Conservation (phyloP, 2,797 vertebrate species). For the Sarcoramphus papa region DNA sequence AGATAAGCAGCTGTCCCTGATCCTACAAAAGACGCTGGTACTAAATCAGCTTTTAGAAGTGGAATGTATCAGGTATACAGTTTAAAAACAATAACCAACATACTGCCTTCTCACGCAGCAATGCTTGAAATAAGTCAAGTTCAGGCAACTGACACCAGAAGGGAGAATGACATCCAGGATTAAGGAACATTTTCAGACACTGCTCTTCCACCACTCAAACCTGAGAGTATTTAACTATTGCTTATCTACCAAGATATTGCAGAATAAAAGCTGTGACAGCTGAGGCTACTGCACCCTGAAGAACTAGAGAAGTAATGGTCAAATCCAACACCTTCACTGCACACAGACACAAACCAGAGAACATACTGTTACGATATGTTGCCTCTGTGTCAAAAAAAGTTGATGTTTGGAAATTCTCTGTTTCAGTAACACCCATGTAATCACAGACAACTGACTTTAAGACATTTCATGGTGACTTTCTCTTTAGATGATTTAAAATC, state of each 20-base stretch:
- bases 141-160: background rate
- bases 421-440: background rate
- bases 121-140: background rate
- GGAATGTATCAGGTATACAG: background rate
- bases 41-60: background rate
- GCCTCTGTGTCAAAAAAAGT: background rate
- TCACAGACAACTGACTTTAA: background rate
- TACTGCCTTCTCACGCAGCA: background rate
- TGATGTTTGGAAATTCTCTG: background rate
- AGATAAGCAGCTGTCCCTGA: background rate
- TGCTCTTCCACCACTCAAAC: background rate
- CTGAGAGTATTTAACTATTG: background rate
- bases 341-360: background rate
- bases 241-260: background rate
- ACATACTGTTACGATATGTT: background rate
- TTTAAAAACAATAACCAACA: background rate
- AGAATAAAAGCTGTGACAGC: background rate
- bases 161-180: background rate
- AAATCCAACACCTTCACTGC: background rate
- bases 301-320: background rate
- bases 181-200: background rate
- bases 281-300: background rate
- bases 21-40: background rate
- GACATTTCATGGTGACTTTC: background rate
- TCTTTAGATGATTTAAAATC: background rate